phyloP scores from a whole-genome alignment of 2,113 vertebrate species.

The Philantomba maxwellii region DNA sequence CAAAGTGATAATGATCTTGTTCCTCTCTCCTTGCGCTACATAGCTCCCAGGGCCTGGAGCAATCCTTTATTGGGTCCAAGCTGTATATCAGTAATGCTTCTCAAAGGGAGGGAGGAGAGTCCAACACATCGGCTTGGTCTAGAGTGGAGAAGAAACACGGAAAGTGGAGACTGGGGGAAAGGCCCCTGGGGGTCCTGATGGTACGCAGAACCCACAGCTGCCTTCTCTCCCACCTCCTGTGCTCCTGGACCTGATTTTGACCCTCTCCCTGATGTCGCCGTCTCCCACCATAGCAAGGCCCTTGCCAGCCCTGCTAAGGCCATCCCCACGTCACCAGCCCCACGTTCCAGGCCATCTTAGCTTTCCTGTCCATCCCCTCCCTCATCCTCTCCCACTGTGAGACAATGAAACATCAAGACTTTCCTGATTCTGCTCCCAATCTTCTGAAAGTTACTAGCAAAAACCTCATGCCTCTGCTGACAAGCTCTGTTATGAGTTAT shows the following conservation, averaged over 20 bases:
- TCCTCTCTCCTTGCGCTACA: neutral
- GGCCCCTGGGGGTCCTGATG: neutral
- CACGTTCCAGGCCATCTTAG: neutral
- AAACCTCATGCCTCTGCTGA: neutral
- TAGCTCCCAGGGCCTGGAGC: neutral
- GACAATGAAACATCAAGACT: neutral
- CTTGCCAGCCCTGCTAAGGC: neutral
- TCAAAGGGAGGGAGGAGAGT: neutral
- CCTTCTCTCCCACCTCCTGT: too few relatives aligned
- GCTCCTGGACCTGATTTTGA: neutral
- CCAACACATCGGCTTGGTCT: neutral
- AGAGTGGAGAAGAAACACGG: neutral
- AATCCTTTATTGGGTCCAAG: neutral
- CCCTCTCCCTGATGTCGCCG: accelerated
- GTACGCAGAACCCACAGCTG: neutral
- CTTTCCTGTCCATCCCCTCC: neutral
- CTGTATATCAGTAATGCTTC: neutral
- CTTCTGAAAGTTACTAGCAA: neutral
- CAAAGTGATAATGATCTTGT: neutral
- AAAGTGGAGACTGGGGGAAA: neutral
- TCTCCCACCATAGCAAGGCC: neutral
- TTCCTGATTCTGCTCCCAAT: neutral
- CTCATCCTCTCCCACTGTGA: neutral
- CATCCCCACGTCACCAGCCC: neutral
- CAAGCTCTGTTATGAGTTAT: neutral